Evolutionary conservation across 2,888 invertebrate genomes (phyloP), one percentile per base, ranked within the genome.

Genomic region (Griposia aprilina): DNA sequence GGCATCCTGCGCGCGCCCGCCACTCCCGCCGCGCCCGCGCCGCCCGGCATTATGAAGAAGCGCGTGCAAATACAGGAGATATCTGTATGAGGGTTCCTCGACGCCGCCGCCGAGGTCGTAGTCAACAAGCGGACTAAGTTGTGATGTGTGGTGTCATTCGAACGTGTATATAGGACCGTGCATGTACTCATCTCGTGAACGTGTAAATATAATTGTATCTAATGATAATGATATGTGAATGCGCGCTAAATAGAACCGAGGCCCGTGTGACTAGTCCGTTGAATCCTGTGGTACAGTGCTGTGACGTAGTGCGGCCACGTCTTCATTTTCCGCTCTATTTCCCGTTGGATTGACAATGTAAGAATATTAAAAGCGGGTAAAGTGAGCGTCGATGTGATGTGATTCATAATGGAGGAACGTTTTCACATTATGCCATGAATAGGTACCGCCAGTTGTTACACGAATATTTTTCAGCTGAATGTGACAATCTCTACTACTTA

Each of bases 21-120:
- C 75, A 93, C 94, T 8, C 88, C 94, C 65, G 90, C 96, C 55
- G 94, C 96, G 23, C 98, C 98, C 10, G 97, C 97, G 65, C 98
- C 98, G 1, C 98, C 98, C 15, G 98, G 98, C 78, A 98, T 98
- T 85, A 98, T 98, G 97, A 99, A 99, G 96, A 99, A 99, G 95
- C 97, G 99, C 94, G 99, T 99, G 91, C 99, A 99, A 97, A 99
- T 99, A 94, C 98, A 98, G 95, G 99, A 99, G 95, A 99, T 99
- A 97, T 98, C 98, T 82, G 99, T 99, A 97, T 99, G 97, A 98
- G 97, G 94, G 92, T 96, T 95, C 88, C 93, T 95, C 80, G 94
- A 95, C 90, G 91, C 93, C 90, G 89, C 93, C 90, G 93, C 93
- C 75, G 96, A 95, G 91, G 93, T 96, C 79, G 95, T 97, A 85